Evolutionary conservation across 2,113 vertebrate genomes (phyloP).

Genomic region (Naja naja): DNA sequence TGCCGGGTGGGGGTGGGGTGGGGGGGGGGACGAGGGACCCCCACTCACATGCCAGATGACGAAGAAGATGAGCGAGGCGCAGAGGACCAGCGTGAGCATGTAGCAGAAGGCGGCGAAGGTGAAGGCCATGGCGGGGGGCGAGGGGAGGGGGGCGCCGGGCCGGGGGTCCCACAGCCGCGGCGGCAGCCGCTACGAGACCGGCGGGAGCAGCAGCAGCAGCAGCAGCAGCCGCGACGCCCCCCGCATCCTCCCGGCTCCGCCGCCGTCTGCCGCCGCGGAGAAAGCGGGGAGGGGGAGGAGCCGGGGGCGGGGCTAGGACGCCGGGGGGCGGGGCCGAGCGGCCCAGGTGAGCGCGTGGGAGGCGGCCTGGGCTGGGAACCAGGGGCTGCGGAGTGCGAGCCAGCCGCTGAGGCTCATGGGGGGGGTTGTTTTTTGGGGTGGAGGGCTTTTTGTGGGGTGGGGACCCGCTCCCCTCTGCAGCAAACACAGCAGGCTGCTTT

Average conservation of each 20-base stretch:
- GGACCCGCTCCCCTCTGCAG: not conserved
- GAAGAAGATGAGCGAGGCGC: conserved; percentile 92
- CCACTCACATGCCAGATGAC: conserved; percentile 93
- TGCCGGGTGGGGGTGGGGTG: too few species aligned
- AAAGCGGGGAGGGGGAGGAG: not conserved
- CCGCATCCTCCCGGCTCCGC: not conserved
- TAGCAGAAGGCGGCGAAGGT: conserved; percentile 96
- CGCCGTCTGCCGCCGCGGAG: not conserved
- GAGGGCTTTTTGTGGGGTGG: too few species aligned
- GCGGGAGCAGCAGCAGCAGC: not conserved
- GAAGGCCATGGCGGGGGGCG: conserved; percentile 78
- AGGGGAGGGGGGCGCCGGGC: not conserved
- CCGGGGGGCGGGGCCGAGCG: too few species aligned
- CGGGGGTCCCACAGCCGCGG: not conserved
- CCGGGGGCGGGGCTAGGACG: not conserved
- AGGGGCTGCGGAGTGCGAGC: not conserved
- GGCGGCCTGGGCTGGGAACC: not conserved
- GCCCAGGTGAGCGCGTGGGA: not conserved
- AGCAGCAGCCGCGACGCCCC: conserved; percentile 37
- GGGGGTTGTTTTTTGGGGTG: too few species aligned
- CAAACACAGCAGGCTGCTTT: too few species aligned
- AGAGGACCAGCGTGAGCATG: conserved; percentile 92
- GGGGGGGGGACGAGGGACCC: too few species aligned
- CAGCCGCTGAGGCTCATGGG: not conserved
- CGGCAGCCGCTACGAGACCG: conserved; percentile 36